A percentile compares a stretch with the other conserved stretches of the same genome.
These are phyloP conservation scores for Drosophila kurseongensis DNA, from an alignment of 1,140 invertebrate genomes.

Conservation along the genomic window DNA sequence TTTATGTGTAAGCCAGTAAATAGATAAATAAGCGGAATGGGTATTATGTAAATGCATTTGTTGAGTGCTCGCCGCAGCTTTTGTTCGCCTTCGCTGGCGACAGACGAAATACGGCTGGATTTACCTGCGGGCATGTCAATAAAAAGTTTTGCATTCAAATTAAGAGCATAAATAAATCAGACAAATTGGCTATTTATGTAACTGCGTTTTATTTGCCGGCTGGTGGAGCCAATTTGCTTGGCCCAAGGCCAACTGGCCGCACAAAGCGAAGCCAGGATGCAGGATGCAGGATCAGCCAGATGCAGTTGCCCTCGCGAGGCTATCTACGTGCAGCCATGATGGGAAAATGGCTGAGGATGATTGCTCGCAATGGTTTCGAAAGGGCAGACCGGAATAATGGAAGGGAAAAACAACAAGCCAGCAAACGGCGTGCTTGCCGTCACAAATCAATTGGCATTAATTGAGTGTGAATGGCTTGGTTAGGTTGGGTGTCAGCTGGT, in stretches of 20 bases:
- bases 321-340: conserved; percentile 1
- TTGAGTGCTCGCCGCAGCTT: conserved; percentile 38
- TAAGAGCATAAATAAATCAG: conserved; percentile 68
- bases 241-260: conserved; percentile 7
- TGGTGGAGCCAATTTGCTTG: conserved; percentile 34
- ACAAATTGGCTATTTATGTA: conserved; percentile 22
- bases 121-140: conserved; percentile 17
- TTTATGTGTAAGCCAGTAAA: conserved; percentile 51
- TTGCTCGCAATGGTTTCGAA: not conserved
- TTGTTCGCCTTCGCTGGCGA: conserved; percentile 26
- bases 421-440: conserved; percentile 43
- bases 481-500: not conserved
- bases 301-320: conserved; percentile 11
- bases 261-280: conserved; percentile 9
- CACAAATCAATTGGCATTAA: conserved; percentile 76
- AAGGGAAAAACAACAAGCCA: conserved; percentile 28
- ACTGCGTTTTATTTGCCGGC: conserved; percentile 14
- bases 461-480: conserved; percentile 39
- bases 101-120: not conserved
- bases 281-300: conserved; percentile 20
- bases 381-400: conserved; percentile 40
- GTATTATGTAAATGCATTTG: conserved; percentile 68
- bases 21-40: conserved; percentile 55
- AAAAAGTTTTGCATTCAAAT: conserved; percentile 61
- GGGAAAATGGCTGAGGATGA: not conserved